These are phyloP conservation scores for Pithys albifrons DNA, from an alignment of 2,113 vertebrate species.

Conservation along the genomic window DNA sequence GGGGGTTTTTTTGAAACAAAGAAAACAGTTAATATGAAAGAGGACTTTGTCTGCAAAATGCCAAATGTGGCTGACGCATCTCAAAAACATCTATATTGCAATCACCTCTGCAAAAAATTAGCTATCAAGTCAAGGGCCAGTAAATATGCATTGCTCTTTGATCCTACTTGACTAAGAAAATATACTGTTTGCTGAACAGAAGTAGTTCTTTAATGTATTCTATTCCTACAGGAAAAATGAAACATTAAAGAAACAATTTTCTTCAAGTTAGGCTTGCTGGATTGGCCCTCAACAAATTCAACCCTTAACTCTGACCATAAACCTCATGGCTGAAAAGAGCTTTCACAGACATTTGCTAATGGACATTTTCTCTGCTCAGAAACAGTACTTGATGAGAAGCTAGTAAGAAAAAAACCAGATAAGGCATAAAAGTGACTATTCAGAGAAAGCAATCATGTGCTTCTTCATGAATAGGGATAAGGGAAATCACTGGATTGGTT, in stretches of 20 bases:
- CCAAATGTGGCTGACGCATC: neutral
- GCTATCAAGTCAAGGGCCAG: neutral
- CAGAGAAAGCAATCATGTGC: neutral
- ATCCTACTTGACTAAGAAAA: neutral
- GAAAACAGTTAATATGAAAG: neutral
- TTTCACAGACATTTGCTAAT: neutral
- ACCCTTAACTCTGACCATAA: neutral
- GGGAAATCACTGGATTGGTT: neutral
- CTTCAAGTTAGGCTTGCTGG: neutral
- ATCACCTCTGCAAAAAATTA: neutral
- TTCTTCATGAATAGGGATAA: neutral
- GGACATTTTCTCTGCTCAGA: neutral
- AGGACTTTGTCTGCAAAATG: neutral
- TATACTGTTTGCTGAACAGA: neutral
- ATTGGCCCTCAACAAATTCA: neutral
- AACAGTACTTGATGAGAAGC: neutral
- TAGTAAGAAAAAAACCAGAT: neutral
- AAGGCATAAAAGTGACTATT: neutral
- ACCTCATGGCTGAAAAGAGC: neutral
- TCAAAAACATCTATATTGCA: neutral
- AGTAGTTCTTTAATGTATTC: neutral
- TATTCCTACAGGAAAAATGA: neutral
- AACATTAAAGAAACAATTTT: neutral
- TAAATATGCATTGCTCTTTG: neutral
- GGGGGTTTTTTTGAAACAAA: neutral